A percentile compares a stretch with the other conserved stretches of the same genome.
phyloP scores from a whole-genome alignment of 2,113 vertebrate species.

The Saccopteryx bilineata region DNA sequence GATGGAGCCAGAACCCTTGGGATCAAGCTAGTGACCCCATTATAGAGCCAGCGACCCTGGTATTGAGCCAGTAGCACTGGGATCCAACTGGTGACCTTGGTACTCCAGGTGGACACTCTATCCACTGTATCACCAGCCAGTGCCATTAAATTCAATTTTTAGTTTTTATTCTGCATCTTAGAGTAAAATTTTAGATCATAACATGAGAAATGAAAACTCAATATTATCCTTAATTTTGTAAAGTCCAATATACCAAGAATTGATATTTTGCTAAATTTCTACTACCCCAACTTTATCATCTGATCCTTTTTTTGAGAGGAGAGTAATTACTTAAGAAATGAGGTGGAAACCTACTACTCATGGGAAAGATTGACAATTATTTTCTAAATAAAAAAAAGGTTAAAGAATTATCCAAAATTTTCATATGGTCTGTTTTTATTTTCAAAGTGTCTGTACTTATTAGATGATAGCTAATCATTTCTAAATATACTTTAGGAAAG shows the following conservation, averaged over 20 bases:
- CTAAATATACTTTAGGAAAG: not conserved
- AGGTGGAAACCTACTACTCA: not conserved
- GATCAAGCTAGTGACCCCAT: no score
- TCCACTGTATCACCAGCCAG: no score
- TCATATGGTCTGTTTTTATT: not conserved
- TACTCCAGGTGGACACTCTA: no score
- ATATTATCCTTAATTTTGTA: not conserved
- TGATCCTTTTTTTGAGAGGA: constrained; percentile 25
- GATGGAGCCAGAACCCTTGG: no score
- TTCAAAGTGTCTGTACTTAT: not conserved
- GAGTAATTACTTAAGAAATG: not conserved
- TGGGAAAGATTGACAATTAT: not conserved
- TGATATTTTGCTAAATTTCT: not conserved
- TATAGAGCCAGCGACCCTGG: no score
- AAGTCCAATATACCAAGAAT: constrained; percentile 16
- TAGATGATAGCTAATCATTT: not conserved
- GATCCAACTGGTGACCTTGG: no score
- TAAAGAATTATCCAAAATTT: not conserved
- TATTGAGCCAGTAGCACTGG: no score
- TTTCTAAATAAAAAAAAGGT: constrained; percentile 13
- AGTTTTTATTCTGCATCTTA: constrained; percentile 39
- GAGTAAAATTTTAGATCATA: constrained; percentile 5
- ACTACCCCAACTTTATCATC: not conserved
- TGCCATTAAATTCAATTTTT: not conserved
- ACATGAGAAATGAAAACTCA: constrained; percentile 55